Evolutionary conservation across 1,140 invertebrate species (phyloP).

Genomic region (Pogonognathellus flavescens): DNA sequence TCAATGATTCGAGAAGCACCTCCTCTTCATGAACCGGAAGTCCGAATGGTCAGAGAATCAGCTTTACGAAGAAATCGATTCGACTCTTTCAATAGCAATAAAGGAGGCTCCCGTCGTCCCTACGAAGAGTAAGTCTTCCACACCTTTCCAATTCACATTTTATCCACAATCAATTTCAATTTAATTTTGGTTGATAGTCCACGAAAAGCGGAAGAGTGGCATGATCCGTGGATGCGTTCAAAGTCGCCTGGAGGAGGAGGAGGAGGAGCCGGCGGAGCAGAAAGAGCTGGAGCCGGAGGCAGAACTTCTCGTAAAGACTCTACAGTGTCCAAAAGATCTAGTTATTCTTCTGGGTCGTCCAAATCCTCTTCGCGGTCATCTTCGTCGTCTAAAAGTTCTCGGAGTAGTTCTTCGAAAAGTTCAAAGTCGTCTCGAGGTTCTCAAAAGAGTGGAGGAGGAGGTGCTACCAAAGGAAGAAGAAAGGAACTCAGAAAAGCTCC

Average conservation of each 20-base stretch:
- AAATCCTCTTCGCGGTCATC: constrained; percentile 68
- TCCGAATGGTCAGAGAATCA: constrained; percentile 62
- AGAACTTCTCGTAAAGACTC: constrained; percentile 69
- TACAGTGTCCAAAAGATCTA: constrained; percentile 72
- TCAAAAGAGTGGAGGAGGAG: constrained; percentile 59
- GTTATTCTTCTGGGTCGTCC: constrained; percentile 73
- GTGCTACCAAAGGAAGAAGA: constrained; percentile 22
- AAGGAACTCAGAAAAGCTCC: constrained; percentile 64
- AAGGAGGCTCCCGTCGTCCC: constrained; percentile 50
- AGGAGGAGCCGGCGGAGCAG: too few species aligned
- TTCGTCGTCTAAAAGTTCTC: constrained; percentile 54
- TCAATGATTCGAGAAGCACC: constrained; percentile 59
- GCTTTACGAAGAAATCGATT: constrained; percentile 54
- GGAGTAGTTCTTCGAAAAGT: constrained; percentile 59
- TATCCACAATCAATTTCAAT: too few species aligned
- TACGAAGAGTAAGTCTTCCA: constrained; percentile 52
- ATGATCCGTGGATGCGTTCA: constrained; percentile 90
- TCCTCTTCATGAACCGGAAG: constrained; percentile 61
- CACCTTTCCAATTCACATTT: too few species aligned
- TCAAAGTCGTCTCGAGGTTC: constrained; percentile 65
- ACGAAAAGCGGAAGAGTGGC: constrained; percentile 82
- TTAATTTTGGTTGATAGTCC: too few species aligned
- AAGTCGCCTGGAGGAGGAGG: constrained; percentile 75
- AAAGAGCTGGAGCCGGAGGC: constrained; percentile 67
- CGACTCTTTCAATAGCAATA: constrained; percentile 30